A percentile compares a stretch with the other conserved stretches of the same genome.
Evolutionary conservation across 1,140 invertebrate species (phyloP).

Genomic region (Zaprionus camerounensis): DNA sequence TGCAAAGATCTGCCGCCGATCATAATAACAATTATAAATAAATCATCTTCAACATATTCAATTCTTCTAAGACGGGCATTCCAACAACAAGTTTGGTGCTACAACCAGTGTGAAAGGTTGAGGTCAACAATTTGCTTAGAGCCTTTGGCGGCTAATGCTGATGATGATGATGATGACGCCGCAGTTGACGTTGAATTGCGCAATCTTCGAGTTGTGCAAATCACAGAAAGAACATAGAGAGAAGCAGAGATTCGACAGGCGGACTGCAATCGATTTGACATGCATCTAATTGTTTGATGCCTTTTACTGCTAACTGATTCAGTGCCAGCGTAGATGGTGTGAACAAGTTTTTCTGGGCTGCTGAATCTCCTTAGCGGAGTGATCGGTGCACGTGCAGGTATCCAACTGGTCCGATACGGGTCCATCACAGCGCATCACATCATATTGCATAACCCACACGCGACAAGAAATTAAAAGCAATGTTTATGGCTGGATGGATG

Average conservation of each 20-base stretch:
- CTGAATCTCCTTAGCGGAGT: slow-evolving; percentile 50
- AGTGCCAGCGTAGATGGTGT: slow-evolving; percentile 56
- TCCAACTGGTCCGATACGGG: slow-evolving; percentile 28
- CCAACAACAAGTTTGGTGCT: not conserved
- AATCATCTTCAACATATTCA: not conserved
- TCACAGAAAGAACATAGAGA: slow-evolving; percentile 43
- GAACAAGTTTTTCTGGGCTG: slow-evolving; percentile 59
- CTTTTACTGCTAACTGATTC: slow-evolving; percentile 73
- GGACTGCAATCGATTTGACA: slow-evolving; percentile 53
- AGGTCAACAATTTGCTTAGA: not conserved
- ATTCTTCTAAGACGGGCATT: not conserved
- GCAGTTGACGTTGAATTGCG: slow-evolving; percentile 34
- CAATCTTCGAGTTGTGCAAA: slow-evolving; percentile 37
- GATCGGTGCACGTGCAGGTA: slow-evolving; percentile 67
- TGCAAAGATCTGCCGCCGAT: not conserved
- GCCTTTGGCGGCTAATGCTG: not conserved
- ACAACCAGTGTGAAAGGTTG: not conserved
- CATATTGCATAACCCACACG: slow-evolving; percentile 76
- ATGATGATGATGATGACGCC: slow-evolving; percentile 2
- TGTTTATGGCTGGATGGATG: slow-evolving; percentile 8
- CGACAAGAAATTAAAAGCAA: slow-evolving; percentile 74
- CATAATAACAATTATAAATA: not conserved
- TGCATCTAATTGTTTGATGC: slow-evolving; percentile 74
- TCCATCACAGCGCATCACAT: slow-evolving; percentile 23
- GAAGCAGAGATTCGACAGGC: slow-evolving; percentile 3